Base-by-base conservation (phyloP, 2,113 vertebrate species). In the Panurus biarmicus region DNA sequence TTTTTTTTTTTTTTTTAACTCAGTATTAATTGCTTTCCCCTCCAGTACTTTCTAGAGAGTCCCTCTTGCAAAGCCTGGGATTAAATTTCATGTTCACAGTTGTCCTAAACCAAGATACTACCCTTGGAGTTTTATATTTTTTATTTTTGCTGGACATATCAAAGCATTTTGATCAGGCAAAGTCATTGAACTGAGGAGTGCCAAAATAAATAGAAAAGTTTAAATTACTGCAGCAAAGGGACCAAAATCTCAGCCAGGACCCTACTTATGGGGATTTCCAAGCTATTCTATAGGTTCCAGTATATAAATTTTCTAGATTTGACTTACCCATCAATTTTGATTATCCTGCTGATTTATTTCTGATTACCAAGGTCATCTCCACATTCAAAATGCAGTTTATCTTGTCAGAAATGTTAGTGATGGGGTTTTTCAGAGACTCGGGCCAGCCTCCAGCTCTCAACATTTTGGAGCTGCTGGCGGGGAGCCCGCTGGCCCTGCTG, bases 131-230 rank as follows among this genome's bases (percentile, higher is more conserved):
- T 96, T 56, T 81, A 73, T 90, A 89, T 96, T 93, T 97, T 95
- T 93, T 84, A 85, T 96, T 96, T 88, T 87, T 97, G 90, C 96
- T 97, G 96, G 96, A 96, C 86, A 93, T 96, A 93, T 96, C 96
- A 98, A 98, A 98, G 98, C 97, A 97, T 98, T 98, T 97, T 5
- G 51, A 97, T 97, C 93, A 96, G 95, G 89, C 94, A 95, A 96
- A 98, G 97, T 98, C 96, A 98, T 69, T 97, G 85, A 96, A 87
- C 58, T 75, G 82, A 87, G 35, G 79, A 97, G 86, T 90, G 97
- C 98, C 98, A 98, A 98, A 97, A 77, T 96, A 98, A 98, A 98
- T 93, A 98, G 62, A 96, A 72, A 78, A 95, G 90, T 96, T 97
- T 96, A 97, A 97, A 95, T 97, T 96, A 97, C 85, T 97, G 82